phyloP scores from a whole-genome alignment of 2,113 vertebrate genomes.

The Nanorana parkeri region DNA sequence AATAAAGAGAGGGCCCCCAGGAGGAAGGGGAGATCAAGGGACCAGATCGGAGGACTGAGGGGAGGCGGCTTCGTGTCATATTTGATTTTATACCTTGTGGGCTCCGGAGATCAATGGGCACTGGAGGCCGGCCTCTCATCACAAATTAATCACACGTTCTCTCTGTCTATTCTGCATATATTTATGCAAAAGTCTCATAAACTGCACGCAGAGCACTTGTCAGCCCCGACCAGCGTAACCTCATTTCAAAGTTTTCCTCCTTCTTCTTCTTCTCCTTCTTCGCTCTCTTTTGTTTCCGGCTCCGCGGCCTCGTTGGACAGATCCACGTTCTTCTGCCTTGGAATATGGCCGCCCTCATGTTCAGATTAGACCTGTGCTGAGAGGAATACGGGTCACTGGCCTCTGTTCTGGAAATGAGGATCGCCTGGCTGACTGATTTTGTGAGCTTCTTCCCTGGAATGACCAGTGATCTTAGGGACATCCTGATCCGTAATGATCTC shows the following conservation, averaged over 20 bases:
- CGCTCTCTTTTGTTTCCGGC: neutral
- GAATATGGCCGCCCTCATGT: neutral
- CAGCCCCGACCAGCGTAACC: slow-evolving; percentile 3
- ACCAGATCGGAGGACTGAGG: slow-evolving; percentile 31
- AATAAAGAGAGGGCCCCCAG: slow-evolving; percentile 28
- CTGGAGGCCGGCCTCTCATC: slow-evolving; percentile 49
- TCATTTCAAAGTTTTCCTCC: slow-evolving; percentile 30
- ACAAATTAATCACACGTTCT: slow-evolving; percentile 53
- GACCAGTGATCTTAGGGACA: too few relatives aligned
- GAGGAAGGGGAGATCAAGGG: slow-evolving; percentile 48
- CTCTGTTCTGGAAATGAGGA: neutral
- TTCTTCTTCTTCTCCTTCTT: neutral
- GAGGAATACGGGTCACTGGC: neutral
- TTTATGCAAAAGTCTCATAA: slow-evolving; percentile 38
- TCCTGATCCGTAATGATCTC: too few relatives aligned
- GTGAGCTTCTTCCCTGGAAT: neutral
- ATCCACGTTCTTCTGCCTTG: neutral
- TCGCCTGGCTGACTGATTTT: neutral
- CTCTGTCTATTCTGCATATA: slow-evolving; percentile 53
- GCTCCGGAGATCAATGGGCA: slow-evolving; percentile 48
- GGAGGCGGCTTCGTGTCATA: slow-evolving; percentile 39
- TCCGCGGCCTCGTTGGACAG: neutral
- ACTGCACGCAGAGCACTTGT: slow-evolving; percentile 37
- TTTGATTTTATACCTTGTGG: slow-evolving; percentile 54
- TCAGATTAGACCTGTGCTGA: neutral